Base-by-base conservation (phyloP, 1,140 invertebrate species). In the Wiebesia pumilae region DNA sequence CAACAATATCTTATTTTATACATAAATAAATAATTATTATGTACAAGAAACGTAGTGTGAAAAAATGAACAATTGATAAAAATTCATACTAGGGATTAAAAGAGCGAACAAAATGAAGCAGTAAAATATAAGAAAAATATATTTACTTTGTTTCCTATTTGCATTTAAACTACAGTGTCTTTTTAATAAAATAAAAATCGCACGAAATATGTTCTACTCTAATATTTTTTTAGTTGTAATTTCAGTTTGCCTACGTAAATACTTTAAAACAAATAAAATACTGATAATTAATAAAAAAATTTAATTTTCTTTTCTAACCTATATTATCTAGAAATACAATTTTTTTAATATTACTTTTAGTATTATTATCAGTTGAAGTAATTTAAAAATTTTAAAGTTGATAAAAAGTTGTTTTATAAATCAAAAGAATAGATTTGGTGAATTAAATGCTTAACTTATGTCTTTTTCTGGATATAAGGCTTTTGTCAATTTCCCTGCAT, bases 21-120 rank as follows among this genome's bases (percentile, higher is more conserved):
- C 54, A 73, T 82, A 83, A 78, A 81, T 67, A 81, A 86, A 78
- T 86, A 51, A 75, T 35, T 86, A 83, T 75, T 86, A 67, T 86
- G 73, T 82, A 86, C 67, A 69, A 75, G 38, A 58, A 81, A 54
- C 21, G 65, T 65, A 71, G 33, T 86, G 85, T 83, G 80, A 86
- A 82, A 69, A 35, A 81, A 82, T 82, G 62, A 86, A 86, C 69
- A 86, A 77, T 81, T 62, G 38, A 67, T 79, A 65, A 62, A n/a
- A 67, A 40, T 67, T 67, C 54, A 62, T 62, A 54, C 54, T 84
- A 84, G 71, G 82, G 51, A 75, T 83, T 78, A 77, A 84, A 77
- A 75, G n/a, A 75, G 54, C 71, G 71, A 84, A 84, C 71, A 78
- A 77, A 78, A 78, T 78, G 73, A 65, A 84, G 78, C 75, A 79